Conservation (phyloP, 2,113 vertebrate genomes). For the Lophotis ruficrista region DNA sequence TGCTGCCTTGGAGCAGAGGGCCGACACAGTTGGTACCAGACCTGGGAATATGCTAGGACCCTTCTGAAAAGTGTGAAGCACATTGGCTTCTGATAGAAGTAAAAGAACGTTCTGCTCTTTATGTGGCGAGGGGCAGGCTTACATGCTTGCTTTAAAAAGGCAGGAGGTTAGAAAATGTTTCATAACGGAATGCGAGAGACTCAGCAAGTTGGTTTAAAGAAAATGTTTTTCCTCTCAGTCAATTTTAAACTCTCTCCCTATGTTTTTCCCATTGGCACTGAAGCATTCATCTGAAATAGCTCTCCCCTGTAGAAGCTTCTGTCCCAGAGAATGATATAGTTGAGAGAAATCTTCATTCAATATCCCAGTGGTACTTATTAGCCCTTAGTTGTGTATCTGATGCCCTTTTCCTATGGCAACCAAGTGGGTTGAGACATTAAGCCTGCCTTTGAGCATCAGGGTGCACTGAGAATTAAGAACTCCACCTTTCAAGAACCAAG, state of each 20-base stretch:
- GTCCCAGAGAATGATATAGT: neutral
- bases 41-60: neutral
- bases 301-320: neutral
- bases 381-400: neutral
- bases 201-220: neutral
- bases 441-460: neutral
- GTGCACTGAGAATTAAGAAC: neutral
- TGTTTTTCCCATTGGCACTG: conserved; percentile 35
- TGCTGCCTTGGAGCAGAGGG: neutral
- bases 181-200: neutral
- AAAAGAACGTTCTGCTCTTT: neutral
- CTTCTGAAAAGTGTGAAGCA: neutral
- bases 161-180: neutral
- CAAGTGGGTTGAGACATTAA: neutral
- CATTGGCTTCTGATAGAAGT: neutral
- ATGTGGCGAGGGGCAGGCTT: neutral
- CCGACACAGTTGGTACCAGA: neutral
- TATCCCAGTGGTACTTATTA: neutral
- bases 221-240: conserved; percentile 6
- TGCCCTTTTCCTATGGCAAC: neutral
- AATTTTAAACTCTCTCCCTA: neutral
- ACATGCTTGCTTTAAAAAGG: neutral
- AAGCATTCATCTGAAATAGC: conserved; percentile 16
- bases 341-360: neutral
- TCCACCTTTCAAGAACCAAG: neutral